Percentiles rank a stretch among this genome's conserved stretches.
Conservation (phyloP, 1,140 invertebrate species). For the Temnothorax nylanderi region DNA sequence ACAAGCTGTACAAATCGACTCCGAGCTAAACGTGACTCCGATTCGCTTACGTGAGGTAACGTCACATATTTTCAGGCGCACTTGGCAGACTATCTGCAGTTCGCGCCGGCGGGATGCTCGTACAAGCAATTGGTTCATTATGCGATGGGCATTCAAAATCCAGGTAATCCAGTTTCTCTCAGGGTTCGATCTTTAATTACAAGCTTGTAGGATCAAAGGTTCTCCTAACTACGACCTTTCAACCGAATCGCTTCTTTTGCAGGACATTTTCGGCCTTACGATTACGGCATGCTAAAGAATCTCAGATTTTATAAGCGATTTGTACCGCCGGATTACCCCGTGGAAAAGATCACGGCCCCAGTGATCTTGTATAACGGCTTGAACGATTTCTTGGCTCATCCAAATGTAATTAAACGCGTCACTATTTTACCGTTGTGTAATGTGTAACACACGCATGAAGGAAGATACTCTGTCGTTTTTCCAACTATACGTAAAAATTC, state of each 20-base stretch:
- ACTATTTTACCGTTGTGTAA: background rate
- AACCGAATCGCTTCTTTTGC: conserved; percentile 1
- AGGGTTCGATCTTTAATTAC: background rate
- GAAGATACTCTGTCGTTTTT: background rate
- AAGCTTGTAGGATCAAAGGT: background rate
- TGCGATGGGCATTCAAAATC: conserved; percentile 12
- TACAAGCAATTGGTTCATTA: conserved; percentile 63
- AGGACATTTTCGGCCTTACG: conserved; percentile 76
- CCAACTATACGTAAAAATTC: background rate
- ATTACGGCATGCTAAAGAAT: conserved; percentile 79
- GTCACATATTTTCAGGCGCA: conserved; percentile 43
- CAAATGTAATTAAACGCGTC: conserved; percentile 25
- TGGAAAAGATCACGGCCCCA: conserved; percentile 60
- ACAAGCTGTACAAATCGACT: background rate
- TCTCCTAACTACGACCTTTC: background rate
- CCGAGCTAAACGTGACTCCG: background rate
- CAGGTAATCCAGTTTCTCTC: conserved; percentile 30
- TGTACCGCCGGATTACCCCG: conserved; percentile 82
- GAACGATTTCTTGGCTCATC: conserved; percentile 26
- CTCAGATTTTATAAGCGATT: conserved; percentile 23
- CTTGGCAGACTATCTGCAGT: conserved; percentile 12
- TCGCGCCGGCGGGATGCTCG: conserved; percentile 57
- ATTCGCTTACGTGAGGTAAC: background rate
- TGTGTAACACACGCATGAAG: background rate
- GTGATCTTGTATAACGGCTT: conserved; percentile 44